Base-by-base conservation (phyloP, 2,888 invertebrate species). In the Watsonalla binaria region DNA sequence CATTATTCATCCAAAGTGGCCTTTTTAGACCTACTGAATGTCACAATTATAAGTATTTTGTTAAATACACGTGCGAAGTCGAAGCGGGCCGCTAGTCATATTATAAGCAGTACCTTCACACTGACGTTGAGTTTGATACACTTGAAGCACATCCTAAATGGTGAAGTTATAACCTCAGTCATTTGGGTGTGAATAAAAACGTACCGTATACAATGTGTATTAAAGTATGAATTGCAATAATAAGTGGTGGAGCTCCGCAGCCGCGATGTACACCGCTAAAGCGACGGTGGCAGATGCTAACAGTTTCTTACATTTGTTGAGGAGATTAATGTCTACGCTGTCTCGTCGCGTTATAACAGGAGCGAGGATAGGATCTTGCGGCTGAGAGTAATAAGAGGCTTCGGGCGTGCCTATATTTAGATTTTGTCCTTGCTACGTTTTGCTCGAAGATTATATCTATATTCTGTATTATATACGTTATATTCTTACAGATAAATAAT, bases 271-370 rank as follows among this genome's bases (percentile, higher is more conserved):
- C 24, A 13, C 14, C 45, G 49, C 47, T 49, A 42, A 42, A 47
- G 47, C 46, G 46, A 46, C 49, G 49, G 11, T 63, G 71, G 64
- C 74, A 74, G 73, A 74, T 77, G 80, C 72, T 72, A 70, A 72
- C 72, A 64, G 65, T 65, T 73, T 66, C 73, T 76, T 77, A 77
- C 78, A 76, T 82, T 80, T 82, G 78, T 72, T 71, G 72, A 68
- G 72, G 71, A 80, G 82, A 85, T 84, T 80, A 82, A 82, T 83
- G 80, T 74, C 76, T 71, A 59, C 65, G 61, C 72, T 76, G 79
- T 75, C 77, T 65, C 60, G 52, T 35, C 59, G 62, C 47, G 67
- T 68, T 72, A 70, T 74, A 75, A 76, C 67, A 61, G 58, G 54
- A 39, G 15, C 37, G 45, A 56, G 59, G 62, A 63, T 61, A 62